Conservation (phyloP, 2,797 vertebrate species). For the Anomalospiza imberbis region DNA sequence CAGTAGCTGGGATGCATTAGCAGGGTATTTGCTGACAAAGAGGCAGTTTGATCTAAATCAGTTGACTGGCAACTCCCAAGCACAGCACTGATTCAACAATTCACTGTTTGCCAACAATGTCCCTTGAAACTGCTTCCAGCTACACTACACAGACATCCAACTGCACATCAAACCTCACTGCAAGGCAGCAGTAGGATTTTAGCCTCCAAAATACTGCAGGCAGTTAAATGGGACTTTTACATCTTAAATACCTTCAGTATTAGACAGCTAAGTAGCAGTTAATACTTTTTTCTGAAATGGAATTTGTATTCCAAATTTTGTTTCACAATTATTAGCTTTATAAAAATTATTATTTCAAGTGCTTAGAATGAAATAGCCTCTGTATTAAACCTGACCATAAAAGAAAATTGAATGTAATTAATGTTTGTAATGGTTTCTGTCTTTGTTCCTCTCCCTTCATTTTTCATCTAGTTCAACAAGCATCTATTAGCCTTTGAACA, state of each 20-base stretch:
- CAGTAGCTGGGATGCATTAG: background rate
- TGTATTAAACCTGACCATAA: background rate
- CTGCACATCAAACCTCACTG: background rate
- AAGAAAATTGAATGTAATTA: background rate
- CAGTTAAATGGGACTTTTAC: background rate
- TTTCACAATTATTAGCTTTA: background rate
- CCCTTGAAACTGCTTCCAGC: background rate
- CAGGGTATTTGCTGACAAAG: background rate
- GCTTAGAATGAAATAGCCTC: background rate
- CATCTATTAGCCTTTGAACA: background rate
- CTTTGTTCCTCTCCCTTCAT: background rate
- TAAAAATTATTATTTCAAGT: slow-evolving; percentile 5
- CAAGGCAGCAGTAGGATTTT: background rate
- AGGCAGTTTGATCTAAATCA: background rate
- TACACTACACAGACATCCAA: background rate
- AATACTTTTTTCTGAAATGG: background rate
- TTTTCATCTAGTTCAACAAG: background rate
- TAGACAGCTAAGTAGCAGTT: background rate
- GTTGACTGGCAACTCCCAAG: background rate
- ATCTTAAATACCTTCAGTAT: background rate
- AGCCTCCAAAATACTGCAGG: background rate
- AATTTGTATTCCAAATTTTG: background rate
- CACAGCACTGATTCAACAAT: background rate
- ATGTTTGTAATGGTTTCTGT: background rate
- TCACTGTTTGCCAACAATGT: background rate